A percentile compares a stretch with the other conserved stretches of the same genome.
Conservation (phyloP, 1,140 invertebrate species). For the Drosophila arizonae region DNA sequence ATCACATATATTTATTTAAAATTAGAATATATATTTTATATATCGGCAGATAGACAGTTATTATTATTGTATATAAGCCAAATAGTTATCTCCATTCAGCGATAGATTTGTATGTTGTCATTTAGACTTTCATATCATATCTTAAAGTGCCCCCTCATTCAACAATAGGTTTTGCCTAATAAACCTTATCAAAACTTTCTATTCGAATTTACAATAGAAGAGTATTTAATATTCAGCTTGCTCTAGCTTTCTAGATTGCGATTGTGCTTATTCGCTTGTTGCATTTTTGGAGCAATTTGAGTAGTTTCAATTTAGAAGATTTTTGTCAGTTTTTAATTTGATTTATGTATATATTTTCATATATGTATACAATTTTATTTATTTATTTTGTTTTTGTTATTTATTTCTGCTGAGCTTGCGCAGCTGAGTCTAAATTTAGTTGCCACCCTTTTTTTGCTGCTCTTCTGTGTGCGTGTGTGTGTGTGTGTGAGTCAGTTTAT, state of each 20-base stretch:
- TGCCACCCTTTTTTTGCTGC: conserved; percentile 29
- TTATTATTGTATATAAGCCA: too few species aligned
- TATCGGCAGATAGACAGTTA: too few species aligned
- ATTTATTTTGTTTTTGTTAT: not conserved
- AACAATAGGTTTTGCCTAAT: too few species aligned
- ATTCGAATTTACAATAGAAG: not conserved
- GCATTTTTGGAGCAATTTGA: conserved; percentile 70
- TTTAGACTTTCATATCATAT: too few species aligned
- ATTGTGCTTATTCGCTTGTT: conserved; percentile 32
- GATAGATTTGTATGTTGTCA: too few species aligned
- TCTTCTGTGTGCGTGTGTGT: conserved; percentile 1
- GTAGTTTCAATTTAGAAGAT: conserved; percentile 27
- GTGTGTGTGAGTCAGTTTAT: conserved; percentile 22
- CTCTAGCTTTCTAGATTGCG: not conserved
- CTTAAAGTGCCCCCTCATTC: too few species aligned
- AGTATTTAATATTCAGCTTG: not conserved
- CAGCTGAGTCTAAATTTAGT: conserved; percentile 72
- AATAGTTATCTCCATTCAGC: too few species aligned
- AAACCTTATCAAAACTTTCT: too few species aligned
- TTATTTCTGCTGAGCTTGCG: conserved; percentile 38
- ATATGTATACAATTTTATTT: conserved; percentile 9
- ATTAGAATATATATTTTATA: too few species aligned
- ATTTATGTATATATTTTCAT: conserved; percentile 27
- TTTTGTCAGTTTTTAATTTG: conserved; percentile 39
- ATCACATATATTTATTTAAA: too few species aligned